Conservation (phyloP, 2,113 vertebrate species). For the Uria lomvia region DNA sequence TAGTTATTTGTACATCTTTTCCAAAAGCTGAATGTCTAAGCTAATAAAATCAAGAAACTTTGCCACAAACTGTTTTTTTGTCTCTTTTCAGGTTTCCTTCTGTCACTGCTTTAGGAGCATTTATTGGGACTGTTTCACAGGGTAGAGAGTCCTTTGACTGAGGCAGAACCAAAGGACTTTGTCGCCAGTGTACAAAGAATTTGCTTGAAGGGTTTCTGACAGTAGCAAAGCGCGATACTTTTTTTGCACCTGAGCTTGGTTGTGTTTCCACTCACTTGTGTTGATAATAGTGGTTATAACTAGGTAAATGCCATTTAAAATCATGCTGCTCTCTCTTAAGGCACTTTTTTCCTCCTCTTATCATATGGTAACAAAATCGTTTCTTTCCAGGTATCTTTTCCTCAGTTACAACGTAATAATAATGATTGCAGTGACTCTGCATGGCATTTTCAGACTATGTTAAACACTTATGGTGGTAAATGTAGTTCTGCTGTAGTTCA, state of each 20-base stretch:
- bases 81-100: background rate
- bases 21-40: background rate
- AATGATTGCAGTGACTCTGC: background rate
- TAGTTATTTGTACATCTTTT: conserved; percentile 8
- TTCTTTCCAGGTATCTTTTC: background rate
- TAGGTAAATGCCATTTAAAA: background rate
- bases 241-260: background rate
- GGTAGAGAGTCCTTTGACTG: background rate
- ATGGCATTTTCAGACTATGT: background rate
- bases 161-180: background rate
- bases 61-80: background rate
- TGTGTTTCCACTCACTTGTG: background rate
- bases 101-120: background rate
- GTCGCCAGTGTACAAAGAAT: background rate
- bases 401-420: background rate
- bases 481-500: background rate
- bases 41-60: background rate
- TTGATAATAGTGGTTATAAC: background rate
- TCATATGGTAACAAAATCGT: background rate
- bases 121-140: background rate
- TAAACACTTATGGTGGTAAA: background rate
- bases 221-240: background rate
- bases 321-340: background rate
- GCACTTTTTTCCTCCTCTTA: background rate
- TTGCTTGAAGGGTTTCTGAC: background rate